Base-by-base conservation (phyloP, 1,140 invertebrate species). In the Cydia strobilella region DNA sequence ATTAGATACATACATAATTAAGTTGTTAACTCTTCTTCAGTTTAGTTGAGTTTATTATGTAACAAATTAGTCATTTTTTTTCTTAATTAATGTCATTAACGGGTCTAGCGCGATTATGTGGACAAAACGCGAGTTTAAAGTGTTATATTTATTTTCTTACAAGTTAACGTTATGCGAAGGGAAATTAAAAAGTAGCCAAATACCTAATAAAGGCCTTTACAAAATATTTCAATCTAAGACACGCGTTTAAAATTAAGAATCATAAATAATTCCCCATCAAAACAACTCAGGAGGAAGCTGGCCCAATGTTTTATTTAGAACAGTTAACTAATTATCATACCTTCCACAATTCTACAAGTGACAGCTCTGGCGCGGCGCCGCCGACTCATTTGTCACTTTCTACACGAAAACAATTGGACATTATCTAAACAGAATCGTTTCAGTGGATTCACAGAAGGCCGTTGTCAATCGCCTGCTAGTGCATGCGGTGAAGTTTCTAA, bases 401-500 rank as follows among this genome's bases (percentile, higher is more conserved):
- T 73, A 73, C n/a, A 73, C 4, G 42, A 73, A 73, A 73, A 73
- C 72, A 54, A 73, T 51, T 73, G 72, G 31, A 69, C 65, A n/a
- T 69, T 69, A 69, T 35, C 27, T 35, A 18, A 35, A 69, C 65
- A 69, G 66, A 35, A 69, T 42, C 20, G 71, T 15, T 72, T 25
- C 20, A 74, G 23, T 27, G 20, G 45, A 48, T 73, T 63, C 66
- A 72, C 65, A 59, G 73, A 79, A 48, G 71, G 74, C 72, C 76
- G 75, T 77, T 81, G 77, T 79, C 73, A 78, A 80, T 80, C 65
- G 73, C 51, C 77, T 51, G 51, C 79, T 76, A 80, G 72, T 75
- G 75, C 71, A 73, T 59, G 77, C 83, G 83, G 80, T 80, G 78
- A 74, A 75, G 78, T 84, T 91, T 91, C 88, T 87, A 75, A 82